Evolutionary conservation across 2,888 invertebrate genomes (phyloP).

Genomic region (Pogonocherus hispidulus): DNA sequence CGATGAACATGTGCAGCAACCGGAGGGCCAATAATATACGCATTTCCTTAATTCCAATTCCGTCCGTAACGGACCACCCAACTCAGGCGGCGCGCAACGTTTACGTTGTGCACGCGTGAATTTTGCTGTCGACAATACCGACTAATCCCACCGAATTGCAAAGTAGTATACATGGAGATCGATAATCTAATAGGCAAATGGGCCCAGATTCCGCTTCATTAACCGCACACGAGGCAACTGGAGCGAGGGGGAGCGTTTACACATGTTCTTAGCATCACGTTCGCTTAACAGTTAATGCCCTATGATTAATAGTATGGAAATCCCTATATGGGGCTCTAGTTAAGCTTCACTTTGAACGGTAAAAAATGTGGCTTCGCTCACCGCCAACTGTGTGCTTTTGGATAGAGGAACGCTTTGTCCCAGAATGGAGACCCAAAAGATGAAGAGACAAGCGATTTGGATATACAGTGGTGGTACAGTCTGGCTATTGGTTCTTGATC

Average conservation of each 20-base stretch:
- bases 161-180: conserved; percentile 11
- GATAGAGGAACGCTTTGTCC: too few relatives aligned
- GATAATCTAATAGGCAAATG: conserved; percentile 3
- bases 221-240: not conserved
- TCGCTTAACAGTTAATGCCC: not conserved
- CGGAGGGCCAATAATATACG: conserved; percentile 39
- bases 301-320: not conserved
- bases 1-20: not conserved
- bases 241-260: not conserved
- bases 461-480: too few relatives aligned
- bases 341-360: too few relatives aligned
- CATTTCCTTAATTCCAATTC: conserved; percentile 44
- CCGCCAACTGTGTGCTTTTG: too few relatives aligned
- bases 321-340: not conserved
- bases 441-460: too few relatives aligned
- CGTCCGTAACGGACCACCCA: conserved; percentile 37
- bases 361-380: too few relatives aligned
- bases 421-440: too few relatives aligned
- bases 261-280: not conserved
- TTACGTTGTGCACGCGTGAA: not conserved
- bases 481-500: too few relatives aligned
- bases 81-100: conserved; percentile 37
- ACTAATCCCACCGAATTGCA: not conserved
- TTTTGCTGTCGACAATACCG: not conserved
- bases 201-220: conserved; percentile 5